Conservation (phyloP, 2,888 invertebrate genomes). For the Xanthorhoe spadicearia region DNA sequence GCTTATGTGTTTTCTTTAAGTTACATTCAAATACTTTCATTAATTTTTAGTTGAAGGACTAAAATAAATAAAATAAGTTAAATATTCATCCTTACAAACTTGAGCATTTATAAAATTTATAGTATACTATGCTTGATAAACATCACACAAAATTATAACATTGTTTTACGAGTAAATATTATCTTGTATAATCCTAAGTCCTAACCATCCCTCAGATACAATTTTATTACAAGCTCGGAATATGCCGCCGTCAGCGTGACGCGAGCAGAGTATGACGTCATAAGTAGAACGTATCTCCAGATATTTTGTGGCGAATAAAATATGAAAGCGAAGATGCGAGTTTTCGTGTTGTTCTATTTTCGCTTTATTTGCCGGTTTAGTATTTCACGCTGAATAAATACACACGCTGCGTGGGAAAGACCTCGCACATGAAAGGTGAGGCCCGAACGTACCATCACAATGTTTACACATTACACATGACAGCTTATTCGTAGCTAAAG, state of each 20-base stretch:
- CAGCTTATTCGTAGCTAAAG: neutral
- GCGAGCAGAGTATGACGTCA: slow-evolving; percentile 4
- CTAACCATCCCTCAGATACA: neutral
- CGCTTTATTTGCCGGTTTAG: slow-evolving; percentile 10
- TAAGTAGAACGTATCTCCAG: slow-evolving; percentile 4
- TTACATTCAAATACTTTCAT: no score
- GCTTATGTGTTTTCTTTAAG: no score
- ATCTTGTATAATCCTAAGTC: neutral
- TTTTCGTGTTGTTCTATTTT: slow-evolving; percentile 1
- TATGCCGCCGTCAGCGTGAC: slow-evolving; percentile 2
- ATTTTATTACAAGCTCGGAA: neutral
- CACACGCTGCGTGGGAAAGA: neutral
- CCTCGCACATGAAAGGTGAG: neutral
- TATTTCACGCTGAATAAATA: slow-evolving; percentile 14
- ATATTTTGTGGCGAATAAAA: slow-evolving; percentile 16
- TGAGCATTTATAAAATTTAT: no score
- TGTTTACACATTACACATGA: neutral
- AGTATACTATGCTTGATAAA: no score
- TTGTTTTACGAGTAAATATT: neutral
- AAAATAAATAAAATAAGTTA: no score
- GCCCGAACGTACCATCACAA: neutral
- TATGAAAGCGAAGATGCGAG: neutral
- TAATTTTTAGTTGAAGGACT: no score
- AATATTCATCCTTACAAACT: no score
- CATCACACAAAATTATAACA: no score